A percentile compares a stretch with the other conserved stretches of the same genome.
These are phyloP conservation scores for Sarcophaga caerulescens DNA, from an alignment of 2,888 invertebrate genomes.

Conservation along the genomic window DNA sequence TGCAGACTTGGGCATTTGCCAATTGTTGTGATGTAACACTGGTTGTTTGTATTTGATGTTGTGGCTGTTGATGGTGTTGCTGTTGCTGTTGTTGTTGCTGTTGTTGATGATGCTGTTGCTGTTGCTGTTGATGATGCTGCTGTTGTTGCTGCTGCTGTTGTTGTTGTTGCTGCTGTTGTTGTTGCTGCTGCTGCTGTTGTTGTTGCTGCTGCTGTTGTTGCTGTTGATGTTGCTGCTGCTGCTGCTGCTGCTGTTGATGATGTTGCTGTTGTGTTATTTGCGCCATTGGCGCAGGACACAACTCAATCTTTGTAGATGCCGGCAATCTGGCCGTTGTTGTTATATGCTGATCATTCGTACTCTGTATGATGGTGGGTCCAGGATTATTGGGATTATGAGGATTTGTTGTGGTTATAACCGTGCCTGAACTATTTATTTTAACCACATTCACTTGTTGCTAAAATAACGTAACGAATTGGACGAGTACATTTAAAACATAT, in stretches of 20 bases:
- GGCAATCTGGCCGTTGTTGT: constrained; percentile 77
- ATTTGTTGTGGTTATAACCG: constrained; percentile 79
- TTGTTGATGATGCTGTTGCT: constrained; percentile 68
- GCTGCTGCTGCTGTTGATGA: constrained; percentile 67
- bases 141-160: constrained; percentile 66
- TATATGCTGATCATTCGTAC: constrained; percentile 79
- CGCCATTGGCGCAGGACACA: constrained; percentile 77
- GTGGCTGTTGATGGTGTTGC: neutral
- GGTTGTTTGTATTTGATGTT: constrained; percentile 69
- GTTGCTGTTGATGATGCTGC: constrained; percentile 57
- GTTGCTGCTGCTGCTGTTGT: constrained; percentile 72
- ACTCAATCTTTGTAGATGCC: constrained; percentile 80
- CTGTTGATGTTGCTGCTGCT: constrained; percentile 68
- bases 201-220: constrained; percentile 67
- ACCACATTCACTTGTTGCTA: constrained; percentile 80
- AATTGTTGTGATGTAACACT: constrained; percentile 77
- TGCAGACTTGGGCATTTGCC: constrained; percentile 88
- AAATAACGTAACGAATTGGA: constrained; percentile 60
- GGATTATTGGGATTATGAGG: constrained; percentile 76
- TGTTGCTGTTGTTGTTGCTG: constrained; percentile 67
- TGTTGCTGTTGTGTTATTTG: constrained; percentile 66
- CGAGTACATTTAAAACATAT: constrained; percentile 44
- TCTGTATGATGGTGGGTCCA: constrained; percentile 78
- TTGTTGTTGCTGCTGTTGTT: constrained; percentile 51
- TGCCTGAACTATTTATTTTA: constrained; percentile 80